These are phyloP conservation scores for Myathropa florea DNA, from an alignment of 2,888 invertebrate species.

Conservation along the genomic window DNA sequence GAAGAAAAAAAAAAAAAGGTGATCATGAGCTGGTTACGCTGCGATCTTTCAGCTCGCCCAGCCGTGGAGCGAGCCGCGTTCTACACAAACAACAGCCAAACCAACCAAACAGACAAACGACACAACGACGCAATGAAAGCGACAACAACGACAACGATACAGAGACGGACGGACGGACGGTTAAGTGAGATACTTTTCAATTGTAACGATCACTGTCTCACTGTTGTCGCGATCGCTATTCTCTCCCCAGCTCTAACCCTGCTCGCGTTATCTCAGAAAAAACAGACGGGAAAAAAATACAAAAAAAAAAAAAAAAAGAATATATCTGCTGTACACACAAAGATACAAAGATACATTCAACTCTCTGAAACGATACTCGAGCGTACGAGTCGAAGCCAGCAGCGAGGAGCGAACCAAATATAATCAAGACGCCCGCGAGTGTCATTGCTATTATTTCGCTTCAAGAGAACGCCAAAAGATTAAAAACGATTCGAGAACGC, in stretches of 20 bases:
- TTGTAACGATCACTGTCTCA: constrained; percentile 46
- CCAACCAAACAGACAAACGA: background rate
- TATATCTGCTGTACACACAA: constrained; percentile 4
- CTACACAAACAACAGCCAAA: background rate
- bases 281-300: background rate
- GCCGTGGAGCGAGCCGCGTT: background rate
- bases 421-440: constrained; percentile 50
- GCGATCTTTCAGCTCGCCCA: background rate
- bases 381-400: constrained; percentile 38
- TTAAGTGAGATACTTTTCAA: constrained; percentile 13
- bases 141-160: background rate
- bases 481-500: background rate
- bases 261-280: constrained; percentile 55
- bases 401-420: constrained; percentile 53
- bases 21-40: constrained; percentile 24
- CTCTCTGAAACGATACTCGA: background rate
- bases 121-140: background rate
- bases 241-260: constrained; percentile 41
- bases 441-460: constrained; percentile 60
- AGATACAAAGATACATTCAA: constrained; percentile 32
- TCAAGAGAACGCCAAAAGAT: constrained; percentile 36
- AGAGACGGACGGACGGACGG: constrained; percentile 2
- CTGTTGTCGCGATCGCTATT: constrained; percentile 32
- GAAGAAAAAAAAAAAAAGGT: too few relatives aligned
- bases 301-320: constrained; percentile 14